Conservation (phyloP, 2,113 vertebrate species). For the Ailurus styani region DNA sequence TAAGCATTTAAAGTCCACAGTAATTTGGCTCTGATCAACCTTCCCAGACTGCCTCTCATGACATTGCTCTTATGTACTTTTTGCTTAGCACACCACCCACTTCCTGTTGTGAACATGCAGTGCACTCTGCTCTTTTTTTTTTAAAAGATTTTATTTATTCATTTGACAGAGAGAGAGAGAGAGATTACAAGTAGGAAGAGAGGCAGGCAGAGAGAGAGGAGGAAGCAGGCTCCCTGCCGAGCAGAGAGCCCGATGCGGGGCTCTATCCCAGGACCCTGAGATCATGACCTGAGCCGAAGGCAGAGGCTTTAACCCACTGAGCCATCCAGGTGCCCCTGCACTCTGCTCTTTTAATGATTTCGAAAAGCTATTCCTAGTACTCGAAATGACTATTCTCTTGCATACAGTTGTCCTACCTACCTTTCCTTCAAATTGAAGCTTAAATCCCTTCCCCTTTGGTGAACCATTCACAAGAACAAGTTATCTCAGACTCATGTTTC, state of each 20-base stretch:
- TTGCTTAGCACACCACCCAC: background rate
- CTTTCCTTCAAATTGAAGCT: slow-evolving; percentile 2
- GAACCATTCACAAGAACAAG: background rate
- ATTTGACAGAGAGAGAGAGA: too few relatives aligned
- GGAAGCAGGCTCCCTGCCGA: too few relatives aligned
- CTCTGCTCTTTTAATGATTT: background rate
- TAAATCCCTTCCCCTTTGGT: background rate
- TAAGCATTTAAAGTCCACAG: background rate
- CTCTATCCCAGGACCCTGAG: too few relatives aligned
- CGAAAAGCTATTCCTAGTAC: background rate
- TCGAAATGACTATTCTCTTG: background rate
- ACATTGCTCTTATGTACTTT: background rate
- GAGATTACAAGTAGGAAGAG: too few relatives aligned
- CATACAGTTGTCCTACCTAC: background rate
- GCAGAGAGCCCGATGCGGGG: too few relatives aligned
- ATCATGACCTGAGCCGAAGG: too few relatives aligned
- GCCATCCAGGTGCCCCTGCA: too few relatives aligned
- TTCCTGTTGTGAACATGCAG: background rate
- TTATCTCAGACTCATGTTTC: background rate
- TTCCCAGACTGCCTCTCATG: background rate
- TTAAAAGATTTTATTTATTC: too few relatives aligned
- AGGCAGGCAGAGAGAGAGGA: too few relatives aligned
- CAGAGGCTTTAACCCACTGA: too few relatives aligned
- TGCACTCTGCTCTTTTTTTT: too few relatives aligned
- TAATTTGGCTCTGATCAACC: background rate